Base-by-base conservation (phyloP, 2,888 invertebrate species). In the Serripes groenlandicus region DNA sequence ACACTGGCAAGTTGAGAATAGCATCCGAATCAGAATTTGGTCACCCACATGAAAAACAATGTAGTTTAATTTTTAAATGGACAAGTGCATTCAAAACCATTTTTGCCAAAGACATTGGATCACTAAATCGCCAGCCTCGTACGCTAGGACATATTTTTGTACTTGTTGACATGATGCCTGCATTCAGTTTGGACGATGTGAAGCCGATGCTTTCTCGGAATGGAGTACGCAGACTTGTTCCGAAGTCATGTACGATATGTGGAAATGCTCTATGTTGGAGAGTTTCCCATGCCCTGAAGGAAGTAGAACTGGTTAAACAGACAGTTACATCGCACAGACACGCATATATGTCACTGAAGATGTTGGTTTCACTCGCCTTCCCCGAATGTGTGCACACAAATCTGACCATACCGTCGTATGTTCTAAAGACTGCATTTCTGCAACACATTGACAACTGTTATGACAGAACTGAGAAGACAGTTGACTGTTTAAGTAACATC, bases 171-270 rank as follows among this genome's bases (percentile, higher is more conserved):
- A 32, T 62, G 2, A 32, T 30, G 18, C 62, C 62, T 11, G 11
- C 32, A 3, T 62, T 32, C 32, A 11, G 3, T 62, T 28, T 62
- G n/a, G 2, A 62, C 30, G 21, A 62, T 15, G 4, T 2, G n/a
- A 34, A 62, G 32, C 34, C 11, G 1, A 30, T 28, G 34, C n/a
- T 62, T 5, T 62, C 62, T 4, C 30, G 34, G n/a, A 18, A 9
- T 62, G 62, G 62, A 30, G 1, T 5, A 9, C 62, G 62, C 11
- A 5, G 34, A 32, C 34, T 62, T 7, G 30, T 62, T 28, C 62
- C 62, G 32, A 62, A 62, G n/a, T 21, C 62, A 7, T 62, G 62
- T 28, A 62, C 30, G n/a, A 32, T 28, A 21, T 62, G 62, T 62
- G 32, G 18, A 15, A 62, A 62, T 32, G 30, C 62, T 2, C 26